These are phyloP conservation scores for Baryphthengus martii DNA, from an alignment of 2,113 vertebrate genomes.

Conservation along the genomic window DNA sequence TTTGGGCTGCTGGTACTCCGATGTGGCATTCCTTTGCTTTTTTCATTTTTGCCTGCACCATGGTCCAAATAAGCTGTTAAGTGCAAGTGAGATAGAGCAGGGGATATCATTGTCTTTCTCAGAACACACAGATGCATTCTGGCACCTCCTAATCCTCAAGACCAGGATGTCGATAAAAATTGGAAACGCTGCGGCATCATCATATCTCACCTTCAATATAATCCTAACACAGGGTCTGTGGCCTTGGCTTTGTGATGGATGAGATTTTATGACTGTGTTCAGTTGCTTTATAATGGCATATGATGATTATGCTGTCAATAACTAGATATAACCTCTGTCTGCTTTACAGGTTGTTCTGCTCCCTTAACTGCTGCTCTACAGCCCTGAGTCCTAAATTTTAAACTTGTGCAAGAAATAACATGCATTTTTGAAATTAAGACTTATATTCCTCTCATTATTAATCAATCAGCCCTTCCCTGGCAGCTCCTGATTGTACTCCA, in stretches of 20 bases:
- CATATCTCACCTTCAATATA: slow-evolving; percentile 15
- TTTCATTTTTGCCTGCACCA: background rate
- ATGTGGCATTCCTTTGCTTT: background rate
- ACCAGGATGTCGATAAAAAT: slow-evolving; percentile 18
- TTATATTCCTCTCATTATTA: slow-evolving; percentile 14
- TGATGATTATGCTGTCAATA: slow-evolving; percentile 48
- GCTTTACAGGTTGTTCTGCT: background rate
- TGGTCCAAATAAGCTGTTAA: background rate
- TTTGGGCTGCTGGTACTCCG: background rate
- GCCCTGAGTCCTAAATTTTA: slow-evolving; percentile 7
- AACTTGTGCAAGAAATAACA: slow-evolving; percentile 25
- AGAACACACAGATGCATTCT: slow-evolving; percentile 6
- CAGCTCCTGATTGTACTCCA: slow-evolving; percentile 32
- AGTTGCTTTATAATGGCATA: slow-evolving; percentile 8
- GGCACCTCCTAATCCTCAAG: slow-evolving; percentile 25
- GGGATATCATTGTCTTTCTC: background rate
- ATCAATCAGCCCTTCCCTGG: slow-evolving; percentile 42
- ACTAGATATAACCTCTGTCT: slow-evolving; percentile 21
- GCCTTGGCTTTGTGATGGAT: background rate
- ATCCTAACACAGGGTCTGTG: background rate
- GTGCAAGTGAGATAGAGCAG: background rate
- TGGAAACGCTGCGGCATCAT: slow-evolving; percentile 2
- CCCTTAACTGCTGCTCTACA: slow-evolving; percentile 14
- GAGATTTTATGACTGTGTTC: slow-evolving; percentile 8
- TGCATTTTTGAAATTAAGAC: slow-evolving; percentile 11